These are phyloP conservation scores for Mola mola DNA, from an alignment of 2,113 vertebrate genomes.

Conservation along the genomic window DNA sequence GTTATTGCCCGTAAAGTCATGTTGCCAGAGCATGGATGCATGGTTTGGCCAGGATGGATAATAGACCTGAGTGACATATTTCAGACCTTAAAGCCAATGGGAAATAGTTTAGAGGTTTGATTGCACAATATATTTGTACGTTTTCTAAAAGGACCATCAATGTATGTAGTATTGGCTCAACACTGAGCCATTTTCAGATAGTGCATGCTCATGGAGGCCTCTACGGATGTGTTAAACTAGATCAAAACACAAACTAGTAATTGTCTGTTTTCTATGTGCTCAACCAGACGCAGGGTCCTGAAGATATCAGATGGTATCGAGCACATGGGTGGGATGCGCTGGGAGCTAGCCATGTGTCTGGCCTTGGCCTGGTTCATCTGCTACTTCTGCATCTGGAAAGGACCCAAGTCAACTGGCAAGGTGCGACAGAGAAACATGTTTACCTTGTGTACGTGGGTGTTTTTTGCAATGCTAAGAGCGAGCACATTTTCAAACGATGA, in stretches of 20 bases:
- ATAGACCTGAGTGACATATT: too few species aligned
- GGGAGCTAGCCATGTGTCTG: conserved; percentile 96
- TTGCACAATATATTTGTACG: too few species aligned
- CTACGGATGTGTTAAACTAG: not conserved
- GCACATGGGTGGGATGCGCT: conserved; percentile 91
- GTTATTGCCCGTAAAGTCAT: too few species aligned
- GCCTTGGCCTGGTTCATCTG: conserved; percentile 97
- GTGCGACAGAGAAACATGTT: conserved; percentile 74
- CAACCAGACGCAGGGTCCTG: conserved; percentile 89
- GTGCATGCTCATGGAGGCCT: not conserved
- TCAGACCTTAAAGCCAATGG: too few species aligned
- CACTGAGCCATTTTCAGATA: not conserved
- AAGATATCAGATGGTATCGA: conserved; percentile 95
- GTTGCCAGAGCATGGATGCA: too few species aligned
- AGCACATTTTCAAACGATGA: too few species aligned
- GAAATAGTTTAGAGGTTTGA: too few species aligned
- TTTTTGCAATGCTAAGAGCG: not conserved
- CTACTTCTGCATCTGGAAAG: conserved; percentile 99
- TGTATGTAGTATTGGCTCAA: too few species aligned
- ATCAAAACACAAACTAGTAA: conserved; percentile 5
- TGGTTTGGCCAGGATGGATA: too few species aligned
- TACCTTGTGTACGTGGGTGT: conserved; percentile 7
- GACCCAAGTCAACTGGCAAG: conserved; percentile 98
- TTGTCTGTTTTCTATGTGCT: conserved; percentile 22
- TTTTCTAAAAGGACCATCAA: too few species aligned